These are phyloP conservation scores for Lagodon rhomboides DNA, from an alignment of 2,797 vertebrate species.

Conservation along the genomic window DNA sequence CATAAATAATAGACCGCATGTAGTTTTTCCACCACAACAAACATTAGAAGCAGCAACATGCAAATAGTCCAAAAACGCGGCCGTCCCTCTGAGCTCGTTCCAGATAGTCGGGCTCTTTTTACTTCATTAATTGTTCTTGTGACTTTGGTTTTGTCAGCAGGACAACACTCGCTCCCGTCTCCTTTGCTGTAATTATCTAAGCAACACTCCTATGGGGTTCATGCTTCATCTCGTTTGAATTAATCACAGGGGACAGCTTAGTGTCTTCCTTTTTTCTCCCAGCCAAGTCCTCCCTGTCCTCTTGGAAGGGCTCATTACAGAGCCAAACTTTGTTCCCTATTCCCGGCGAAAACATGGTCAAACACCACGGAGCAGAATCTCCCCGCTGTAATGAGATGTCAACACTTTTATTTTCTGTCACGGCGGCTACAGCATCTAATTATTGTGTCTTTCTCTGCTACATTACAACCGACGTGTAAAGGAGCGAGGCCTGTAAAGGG, in stretches of 20 bases:
- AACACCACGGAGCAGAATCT: constrained; percentile 29
- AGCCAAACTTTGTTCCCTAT: constrained; percentile 46
- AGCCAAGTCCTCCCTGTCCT: constrained; percentile 46
- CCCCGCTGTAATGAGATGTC: constrained; percentile 35
- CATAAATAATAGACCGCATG: constrained; percentile 40
- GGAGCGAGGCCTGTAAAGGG: background rate
- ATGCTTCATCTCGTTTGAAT: constrained; percentile 76
- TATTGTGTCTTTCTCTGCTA: background rate
- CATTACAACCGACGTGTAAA: background rate
- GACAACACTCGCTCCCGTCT: constrained; percentile 66
- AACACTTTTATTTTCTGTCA: constrained; percentile 28
- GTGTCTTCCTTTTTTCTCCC: constrained; percentile 61
- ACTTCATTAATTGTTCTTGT: constrained; percentile 68
- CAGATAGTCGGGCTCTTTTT: constrained; percentile 43
- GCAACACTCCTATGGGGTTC: constrained; percentile 67
- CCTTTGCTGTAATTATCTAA: constrained; percentile 79
- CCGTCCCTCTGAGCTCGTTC: constrained; percentile 35
- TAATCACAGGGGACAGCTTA: constrained; percentile 76
- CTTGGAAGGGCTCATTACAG: constrained; percentile 59
- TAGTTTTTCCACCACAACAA: constrained; percentile 17
- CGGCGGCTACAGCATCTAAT: constrained; percentile 7
- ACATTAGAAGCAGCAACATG: constrained; percentile 8
- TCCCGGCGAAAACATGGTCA: constrained; percentile 38
- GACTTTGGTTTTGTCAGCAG: constrained; percentile 67
- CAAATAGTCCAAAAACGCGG: constrained; percentile 12